Base-by-base conservation (phyloP, 2,113 vertebrate genomes). In the Phrynosoma blainvillii region DNA sequence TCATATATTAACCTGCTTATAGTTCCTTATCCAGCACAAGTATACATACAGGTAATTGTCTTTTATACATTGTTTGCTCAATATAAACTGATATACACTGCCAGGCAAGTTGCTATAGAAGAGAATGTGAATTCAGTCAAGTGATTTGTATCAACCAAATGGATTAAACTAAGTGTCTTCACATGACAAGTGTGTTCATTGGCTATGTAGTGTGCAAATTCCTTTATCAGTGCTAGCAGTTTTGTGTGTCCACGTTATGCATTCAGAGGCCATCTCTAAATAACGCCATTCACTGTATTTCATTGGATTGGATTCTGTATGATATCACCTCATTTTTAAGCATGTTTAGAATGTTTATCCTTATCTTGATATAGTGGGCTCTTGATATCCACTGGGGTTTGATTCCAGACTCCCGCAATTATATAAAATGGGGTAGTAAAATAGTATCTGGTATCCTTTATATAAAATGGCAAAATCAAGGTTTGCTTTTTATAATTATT, bases 61-160 rank as follows among this genome's bases (percentile, higher is more conserved):
- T 79, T 56, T 85, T 85, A 7, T 62, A 30, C 30, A 30, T 5
- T 76, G 32, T 3, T 14, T 76, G 73, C 21, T 85, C 54, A 52
- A 12, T 84, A 74, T 36, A 74, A 74, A 84, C 56, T n/a, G 40
- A 83, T 73, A 1, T 16, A 84, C 56, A 5, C 16, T 23, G 18
- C 36, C 23, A 7, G 36, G 9, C 59, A 30, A 30, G 18, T n/a
- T 82, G 71, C 52, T 87, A 42, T 42, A 27, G 54, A 4, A 47
- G 36, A 65, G 36, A 65, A 25, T 73, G 30, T 74, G 30, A 54
- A 84, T 84, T 73, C 47, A 59, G 21, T 14, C 65, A 56, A 54
- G 21, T 32, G 76, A 79, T 71, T 79, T 86, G 47, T 75, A 20
- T 81, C 82, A 82, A 82, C 40, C 59, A n/a, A 18, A 18, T 79